phyloP scores from a whole-genome alignment of 64 coral and sea anemone genomes.

The Actinia tenebrosa region DNA sequence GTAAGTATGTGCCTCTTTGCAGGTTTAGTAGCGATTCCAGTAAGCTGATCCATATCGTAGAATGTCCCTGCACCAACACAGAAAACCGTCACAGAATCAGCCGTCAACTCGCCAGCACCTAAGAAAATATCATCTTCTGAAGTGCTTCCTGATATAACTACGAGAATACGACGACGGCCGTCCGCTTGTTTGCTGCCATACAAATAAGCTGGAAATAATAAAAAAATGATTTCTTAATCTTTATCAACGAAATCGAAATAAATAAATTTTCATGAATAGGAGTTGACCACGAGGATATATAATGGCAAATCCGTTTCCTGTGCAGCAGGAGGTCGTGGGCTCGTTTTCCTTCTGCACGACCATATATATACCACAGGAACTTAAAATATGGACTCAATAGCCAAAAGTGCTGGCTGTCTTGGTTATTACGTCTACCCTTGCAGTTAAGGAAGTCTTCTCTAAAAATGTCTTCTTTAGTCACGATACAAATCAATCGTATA shows the following conservation, averaged over 20 bases:
- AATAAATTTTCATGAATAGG: no score
- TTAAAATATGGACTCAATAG: no score
- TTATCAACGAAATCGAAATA: no score
- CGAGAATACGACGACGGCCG: constrained; percentile 46
- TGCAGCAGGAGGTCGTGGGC: no score
- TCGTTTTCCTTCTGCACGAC: no score
- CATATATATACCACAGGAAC: no score
- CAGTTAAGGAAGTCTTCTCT: no score
- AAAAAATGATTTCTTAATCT: neutral
- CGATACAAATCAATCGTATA: no score
- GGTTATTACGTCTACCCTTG: no score
- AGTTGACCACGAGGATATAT: no score
- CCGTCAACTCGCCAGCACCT: constrained; percentile 41
- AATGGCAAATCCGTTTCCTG: no score
- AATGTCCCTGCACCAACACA: constrained; percentile 54
- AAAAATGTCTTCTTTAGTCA: neutral
- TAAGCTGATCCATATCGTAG: constrained; percentile 45
- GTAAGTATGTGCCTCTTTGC: constrained; percentile 43
- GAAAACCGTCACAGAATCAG: constrained; percentile 50
- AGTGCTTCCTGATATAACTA: constrained; percentile 48
- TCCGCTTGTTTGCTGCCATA: constrained; percentile 69
- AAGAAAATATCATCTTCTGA: constrained; percentile 74
- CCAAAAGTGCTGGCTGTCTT: no score
- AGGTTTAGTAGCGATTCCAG: constrained; percentile 66
- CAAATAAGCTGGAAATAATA: constrained; percentile 22